These are phyloP conservation scores for Acromyrmex heyeri DNA, from an alignment of 1,140 invertebrate species.

Conservation along the genomic window DNA sequence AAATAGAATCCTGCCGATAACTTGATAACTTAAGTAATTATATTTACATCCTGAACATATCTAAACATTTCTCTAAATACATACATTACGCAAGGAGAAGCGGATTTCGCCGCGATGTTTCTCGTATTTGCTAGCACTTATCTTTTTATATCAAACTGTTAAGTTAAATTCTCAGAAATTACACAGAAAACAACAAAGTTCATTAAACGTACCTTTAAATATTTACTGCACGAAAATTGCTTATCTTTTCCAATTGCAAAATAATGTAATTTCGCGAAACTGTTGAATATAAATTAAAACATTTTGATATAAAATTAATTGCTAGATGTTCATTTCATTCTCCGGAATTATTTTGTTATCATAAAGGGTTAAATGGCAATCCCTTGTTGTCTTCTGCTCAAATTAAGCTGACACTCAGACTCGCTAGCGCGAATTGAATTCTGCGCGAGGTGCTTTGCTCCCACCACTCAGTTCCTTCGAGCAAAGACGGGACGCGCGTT, in stretches of 20 bases:
- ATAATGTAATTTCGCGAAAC: not conserved
- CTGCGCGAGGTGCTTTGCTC: not conserved
- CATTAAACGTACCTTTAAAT: conserved; percentile 5
- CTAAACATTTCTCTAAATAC: not conserved
- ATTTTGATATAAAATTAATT: not conserved
- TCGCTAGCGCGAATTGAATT: conserved; percentile 35
- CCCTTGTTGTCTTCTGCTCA: conserved; percentile 15
- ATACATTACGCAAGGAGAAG: not conserved
- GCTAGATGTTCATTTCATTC: conserved; percentile 4
- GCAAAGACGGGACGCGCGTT: conserved; percentile 31
- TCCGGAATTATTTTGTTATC: not conserved
- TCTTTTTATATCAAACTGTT: not conserved
- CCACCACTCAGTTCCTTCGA: not conserved
- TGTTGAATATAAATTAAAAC: conserved; percentile 6
- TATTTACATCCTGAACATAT: not conserved
- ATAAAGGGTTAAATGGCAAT: conserved; percentile 22
- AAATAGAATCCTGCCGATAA: conserved; percentile 15
- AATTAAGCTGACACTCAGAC: not conserved
- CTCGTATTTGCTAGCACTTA: not conserved
- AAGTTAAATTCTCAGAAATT: not conserved
- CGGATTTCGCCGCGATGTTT: not conserved
- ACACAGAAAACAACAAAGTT: not conserved
- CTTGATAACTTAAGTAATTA: not conserved
- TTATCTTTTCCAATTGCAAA: conserved; percentile 1
- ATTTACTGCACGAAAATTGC: not conserved